phyloP scores from a whole-genome alignment of 1,140 invertebrate genomes.

The Aleiodes sp. region DNA sequence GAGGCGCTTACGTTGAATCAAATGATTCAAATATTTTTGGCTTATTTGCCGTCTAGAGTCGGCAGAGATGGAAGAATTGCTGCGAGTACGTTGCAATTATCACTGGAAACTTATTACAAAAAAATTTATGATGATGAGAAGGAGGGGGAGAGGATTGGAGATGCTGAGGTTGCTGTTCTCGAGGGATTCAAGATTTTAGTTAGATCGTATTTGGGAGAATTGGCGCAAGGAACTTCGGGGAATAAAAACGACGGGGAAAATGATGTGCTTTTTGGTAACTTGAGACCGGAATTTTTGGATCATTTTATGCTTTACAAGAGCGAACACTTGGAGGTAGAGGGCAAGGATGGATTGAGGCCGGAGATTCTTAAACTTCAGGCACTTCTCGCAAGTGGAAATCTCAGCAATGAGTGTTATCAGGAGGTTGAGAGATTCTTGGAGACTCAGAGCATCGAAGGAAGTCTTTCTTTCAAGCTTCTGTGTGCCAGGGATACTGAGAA shows the following conservation, averaged over 20 bases:
- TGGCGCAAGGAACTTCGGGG: slow-evolving; percentile 52
- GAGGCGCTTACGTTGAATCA: slow-evolving; percentile 64
- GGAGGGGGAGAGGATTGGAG: slow-evolving; percentile 48
- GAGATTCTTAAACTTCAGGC: slow-evolving; percentile 61
- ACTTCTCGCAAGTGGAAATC: slow-evolving; percentile 56
- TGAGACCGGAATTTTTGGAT: slow-evolving; percentile 64
- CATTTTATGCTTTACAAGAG: slow-evolving; percentile 64
- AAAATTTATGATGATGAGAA: slow-evolving; percentile 57
- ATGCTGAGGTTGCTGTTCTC: slow-evolving; percentile 60
- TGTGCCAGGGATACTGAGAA: slow-evolving; percentile 50
- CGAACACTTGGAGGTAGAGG: slow-evolving; percentile 50
- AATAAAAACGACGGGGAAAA: slow-evolving; percentile 46
- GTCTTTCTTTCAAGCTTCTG: slow-evolving; percentile 57
- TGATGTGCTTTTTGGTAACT: slow-evolving; percentile 59
- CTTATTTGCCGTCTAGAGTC: slow-evolving; percentile 70
- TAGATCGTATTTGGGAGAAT: slow-evolving; percentile 67
- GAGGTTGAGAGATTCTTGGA: slow-evolving; percentile 61
- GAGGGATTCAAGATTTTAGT: slow-evolving; percentile 69
- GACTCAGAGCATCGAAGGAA: slow-evolving; percentile 57
- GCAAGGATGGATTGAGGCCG: slow-evolving; percentile 33
- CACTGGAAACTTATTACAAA: slow-evolving; percentile 67
- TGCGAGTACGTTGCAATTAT: slow-evolving; percentile 66
- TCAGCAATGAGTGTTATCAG: slow-evolving; percentile 59
- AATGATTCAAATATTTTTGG: slow-evolving; percentile 70
- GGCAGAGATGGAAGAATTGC: slow-evolving; percentile 67